phyloP scores from a whole-genome alignment of 2,797 vertebrate species.

The Buphagus erythrorhynchus region DNA sequence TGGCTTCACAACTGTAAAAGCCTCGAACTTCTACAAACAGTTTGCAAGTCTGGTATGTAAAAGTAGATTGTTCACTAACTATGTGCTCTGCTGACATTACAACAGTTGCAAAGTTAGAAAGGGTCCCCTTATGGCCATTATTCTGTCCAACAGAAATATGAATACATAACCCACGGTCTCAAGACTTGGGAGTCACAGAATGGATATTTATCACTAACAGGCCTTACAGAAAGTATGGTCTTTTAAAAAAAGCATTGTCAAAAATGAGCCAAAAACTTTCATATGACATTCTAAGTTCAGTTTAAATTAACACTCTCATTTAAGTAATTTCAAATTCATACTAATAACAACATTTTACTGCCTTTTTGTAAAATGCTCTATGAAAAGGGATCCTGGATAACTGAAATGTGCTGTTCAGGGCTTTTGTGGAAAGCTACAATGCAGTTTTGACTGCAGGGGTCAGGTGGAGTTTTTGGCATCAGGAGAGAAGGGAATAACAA shows the following conservation, averaged over 20 bases:
- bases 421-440: background rate
- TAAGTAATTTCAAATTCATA: background rate
- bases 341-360: background rate
- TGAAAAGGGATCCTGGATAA: background rate
- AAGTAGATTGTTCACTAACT: constrained; percentile 5
- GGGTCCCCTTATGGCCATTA: background rate
- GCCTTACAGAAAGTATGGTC: background rate
- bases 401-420: background rate
- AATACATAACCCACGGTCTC: background rate
- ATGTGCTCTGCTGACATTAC: background rate
- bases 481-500: constrained; percentile 8
- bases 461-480: constrained; percentile 38
- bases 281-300: background rate
- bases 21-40: constrained; percentile 47
- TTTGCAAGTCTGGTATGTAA: constrained; percentile 20
- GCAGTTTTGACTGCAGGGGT: background rate
- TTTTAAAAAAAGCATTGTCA: background rate
- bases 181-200: background rate
- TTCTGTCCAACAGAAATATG: constrained; percentile 14
- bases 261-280: background rate
- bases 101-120: background rate
- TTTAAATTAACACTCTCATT: background rate
- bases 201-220: background rate
- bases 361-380: background rate
- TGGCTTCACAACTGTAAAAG: constrained; percentile 24